phyloP scores from a whole-genome alignment of 2,797 vertebrate species.

The Lepidocolaptes lacrymiger region DNA sequence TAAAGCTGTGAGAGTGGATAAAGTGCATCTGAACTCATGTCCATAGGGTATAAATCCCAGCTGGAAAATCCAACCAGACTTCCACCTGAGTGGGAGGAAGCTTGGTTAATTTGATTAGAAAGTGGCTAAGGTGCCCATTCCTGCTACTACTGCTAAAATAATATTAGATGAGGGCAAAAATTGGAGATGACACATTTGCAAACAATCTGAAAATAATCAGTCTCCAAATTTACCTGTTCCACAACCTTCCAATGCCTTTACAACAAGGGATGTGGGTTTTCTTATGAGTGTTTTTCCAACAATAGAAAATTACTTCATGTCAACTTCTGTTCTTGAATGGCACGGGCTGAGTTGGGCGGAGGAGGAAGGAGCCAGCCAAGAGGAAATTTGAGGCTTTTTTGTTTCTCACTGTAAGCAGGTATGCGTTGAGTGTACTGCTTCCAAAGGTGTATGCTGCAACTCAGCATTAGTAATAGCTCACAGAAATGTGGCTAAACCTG shows the following conservation, averaged over 20 bases:
- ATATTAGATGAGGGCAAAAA: not conserved
- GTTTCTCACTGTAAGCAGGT: conserved; percentile 64
- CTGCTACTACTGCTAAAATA: not conserved
- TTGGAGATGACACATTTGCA: not conserved
- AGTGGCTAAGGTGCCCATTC: not conserved
- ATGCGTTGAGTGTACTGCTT: conserved; percentile 49
- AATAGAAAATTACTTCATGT: conserved; percentile 45
- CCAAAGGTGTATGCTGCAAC: conserved; percentile 66
- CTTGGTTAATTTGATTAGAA: conserved; percentile 17
- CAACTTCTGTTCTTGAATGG: conserved; percentile 31
- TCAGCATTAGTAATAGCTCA: conserved; percentile 53
- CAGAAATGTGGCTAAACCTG: conserved; percentile 69
- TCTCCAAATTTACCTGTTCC: conserved; percentile 14
- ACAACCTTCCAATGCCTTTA: conserved; percentile 6
- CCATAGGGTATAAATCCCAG: conserved; percentile 35
- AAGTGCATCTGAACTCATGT: conserved; percentile 1
- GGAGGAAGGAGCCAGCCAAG: conserved; percentile 58
- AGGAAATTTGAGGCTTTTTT: conserved; percentile 70
- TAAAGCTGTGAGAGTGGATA: not conserved
- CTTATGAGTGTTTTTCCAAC: conserved; percentile 24
- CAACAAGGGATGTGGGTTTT: conserved; percentile 40
- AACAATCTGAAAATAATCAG: not conserved
- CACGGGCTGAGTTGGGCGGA: not conserved
- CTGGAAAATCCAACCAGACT: conserved; percentile 13
- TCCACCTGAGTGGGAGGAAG: not conserved